Conservation (phyloP, 2,797 vertebrate genomes). For the Sarcophilus harrisii region DNA sequence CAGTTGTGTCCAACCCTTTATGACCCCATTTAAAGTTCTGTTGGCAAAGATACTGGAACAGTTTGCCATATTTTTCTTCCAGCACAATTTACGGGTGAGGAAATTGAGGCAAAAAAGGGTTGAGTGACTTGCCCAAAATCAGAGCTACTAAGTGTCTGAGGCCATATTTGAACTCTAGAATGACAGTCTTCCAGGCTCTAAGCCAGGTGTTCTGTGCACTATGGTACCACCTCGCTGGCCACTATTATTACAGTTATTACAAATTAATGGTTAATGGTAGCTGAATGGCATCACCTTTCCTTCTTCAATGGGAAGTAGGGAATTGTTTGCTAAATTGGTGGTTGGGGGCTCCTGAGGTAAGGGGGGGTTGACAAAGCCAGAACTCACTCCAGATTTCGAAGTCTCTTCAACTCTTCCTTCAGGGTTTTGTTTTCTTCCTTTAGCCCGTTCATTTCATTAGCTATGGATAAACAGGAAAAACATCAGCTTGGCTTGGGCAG, state of each 20-base stretch:
- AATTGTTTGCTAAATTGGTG: not conserved
- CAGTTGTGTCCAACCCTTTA: not conserved
- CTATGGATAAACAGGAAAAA: slow-evolving; percentile 81
- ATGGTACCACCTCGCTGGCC: not conserved
- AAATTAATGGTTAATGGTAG: not conserved
- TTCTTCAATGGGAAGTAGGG: not conserved
- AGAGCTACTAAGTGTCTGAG: not conserved
- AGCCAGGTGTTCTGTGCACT: not conserved
- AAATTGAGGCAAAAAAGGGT: not conserved
- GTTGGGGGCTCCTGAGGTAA: not conserved
- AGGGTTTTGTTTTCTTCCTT: slow-evolving; percentile 92
- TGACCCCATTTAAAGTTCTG: not conserved
- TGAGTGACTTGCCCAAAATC: not conserved
- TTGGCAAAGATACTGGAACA: not conserved
- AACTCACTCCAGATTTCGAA: slow-evolving; percentile 88
- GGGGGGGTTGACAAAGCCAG: not conserved
- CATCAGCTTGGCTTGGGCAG: accelerated
- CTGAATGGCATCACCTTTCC: not conserved
- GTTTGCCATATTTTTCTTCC: not conserved
- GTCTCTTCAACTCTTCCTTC: slow-evolving; percentile 89
- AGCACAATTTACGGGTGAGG: not conserved
- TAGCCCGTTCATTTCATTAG: slow-evolving; percentile 89
- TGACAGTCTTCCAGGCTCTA: not conserved
- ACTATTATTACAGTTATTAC: not conserved
- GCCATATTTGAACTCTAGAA: not conserved